phyloP scores from a whole-genome alignment of 2,797 vertebrate genomes.

The Huso huso region DNA sequence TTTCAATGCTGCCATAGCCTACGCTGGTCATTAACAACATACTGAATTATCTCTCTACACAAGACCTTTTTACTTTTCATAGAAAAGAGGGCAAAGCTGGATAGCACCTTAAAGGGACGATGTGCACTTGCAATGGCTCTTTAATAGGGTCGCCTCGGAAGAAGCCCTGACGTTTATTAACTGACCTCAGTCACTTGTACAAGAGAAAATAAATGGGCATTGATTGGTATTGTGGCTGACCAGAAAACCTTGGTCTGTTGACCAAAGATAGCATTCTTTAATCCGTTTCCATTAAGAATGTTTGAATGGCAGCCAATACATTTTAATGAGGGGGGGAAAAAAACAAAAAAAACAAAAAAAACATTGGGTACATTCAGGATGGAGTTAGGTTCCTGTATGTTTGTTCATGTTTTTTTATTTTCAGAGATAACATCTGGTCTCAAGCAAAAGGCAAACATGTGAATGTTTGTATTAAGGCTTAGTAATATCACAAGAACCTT shows the following conservation, averaged over 20 bases:
- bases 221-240: too few species aligned
- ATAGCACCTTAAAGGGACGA: constrained; percentile 4
- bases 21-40: background rate
- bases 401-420: too few species aligned
- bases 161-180: too few species aligned
- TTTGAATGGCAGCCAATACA: background rate
- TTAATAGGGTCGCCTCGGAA: background rate
- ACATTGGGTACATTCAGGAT: background rate
- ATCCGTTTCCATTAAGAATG: background rate
- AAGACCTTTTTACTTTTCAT: background rate
- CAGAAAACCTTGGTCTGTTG: too few species aligned
- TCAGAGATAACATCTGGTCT: too few species aligned
- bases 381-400: too few species aligned
- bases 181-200: too few species aligned
- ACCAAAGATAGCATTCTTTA: background rate
- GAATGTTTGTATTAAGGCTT: too few species aligned
- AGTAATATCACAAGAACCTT: too few species aligned
- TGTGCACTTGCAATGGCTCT: background rate
- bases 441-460: too few species aligned
- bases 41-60: background rate
- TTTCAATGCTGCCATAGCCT: background rate
- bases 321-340: background rate
- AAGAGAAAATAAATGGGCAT: too few species aligned
- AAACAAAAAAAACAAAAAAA: background rate
- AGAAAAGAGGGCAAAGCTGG: constrained; percentile 3